A percentile compares a stretch with the other conserved stretches of the same genome.
phyloP scores from a whole-genome alignment of 2,888 invertebrate species.

The Hydraecia micacea region DNA sequence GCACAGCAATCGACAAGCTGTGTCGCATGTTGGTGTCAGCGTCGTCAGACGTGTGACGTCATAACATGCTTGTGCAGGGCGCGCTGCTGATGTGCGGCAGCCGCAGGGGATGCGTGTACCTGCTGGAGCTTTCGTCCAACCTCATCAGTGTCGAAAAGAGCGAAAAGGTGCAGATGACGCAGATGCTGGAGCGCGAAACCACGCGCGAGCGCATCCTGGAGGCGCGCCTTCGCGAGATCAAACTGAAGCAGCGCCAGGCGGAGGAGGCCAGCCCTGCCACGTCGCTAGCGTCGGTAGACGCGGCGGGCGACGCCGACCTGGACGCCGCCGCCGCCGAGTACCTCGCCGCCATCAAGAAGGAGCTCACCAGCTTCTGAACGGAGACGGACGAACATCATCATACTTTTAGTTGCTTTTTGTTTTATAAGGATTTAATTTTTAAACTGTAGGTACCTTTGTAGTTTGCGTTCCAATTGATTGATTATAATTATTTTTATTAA shows the following conservation, averaged over 20 bases:
- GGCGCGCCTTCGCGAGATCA: conserved; percentile 95
- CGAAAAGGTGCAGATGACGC: conserved; percentile 92
- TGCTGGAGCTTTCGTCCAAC: conserved; percentile 93
- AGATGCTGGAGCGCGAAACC: conserved; percentile 97
- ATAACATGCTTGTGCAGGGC: conserved; percentile 80
- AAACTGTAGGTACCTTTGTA: not conserved
- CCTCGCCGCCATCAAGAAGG: conserved; percentile 1
- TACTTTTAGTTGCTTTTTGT: not conserved
- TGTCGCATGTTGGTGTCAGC: not conserved
- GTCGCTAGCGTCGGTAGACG: not conserved
- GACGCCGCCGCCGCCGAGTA: conserved; percentile 1
- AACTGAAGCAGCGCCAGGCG: conserved; percentile 88
- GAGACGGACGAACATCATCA: not conserved
- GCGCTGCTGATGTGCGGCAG: conserved; percentile 93
- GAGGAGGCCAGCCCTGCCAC: conserved; percentile 74
- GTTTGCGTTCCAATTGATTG: not conserved
- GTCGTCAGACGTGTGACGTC: not conserved
- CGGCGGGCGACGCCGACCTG: not conserved
- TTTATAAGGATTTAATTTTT: conserved; percentile 10
- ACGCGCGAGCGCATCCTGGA: conserved; percentile 97
- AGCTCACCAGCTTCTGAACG: conserved; percentile 3
- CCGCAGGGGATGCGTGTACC: conserved; percentile 92
- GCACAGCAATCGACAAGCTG: not conserved
- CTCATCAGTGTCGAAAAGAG: conserved; percentile 92
- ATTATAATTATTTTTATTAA: not conserved